phyloP scores from a whole-genome alignment of 2,888 invertebrate species.

The Choreutis nemorana region DNA sequence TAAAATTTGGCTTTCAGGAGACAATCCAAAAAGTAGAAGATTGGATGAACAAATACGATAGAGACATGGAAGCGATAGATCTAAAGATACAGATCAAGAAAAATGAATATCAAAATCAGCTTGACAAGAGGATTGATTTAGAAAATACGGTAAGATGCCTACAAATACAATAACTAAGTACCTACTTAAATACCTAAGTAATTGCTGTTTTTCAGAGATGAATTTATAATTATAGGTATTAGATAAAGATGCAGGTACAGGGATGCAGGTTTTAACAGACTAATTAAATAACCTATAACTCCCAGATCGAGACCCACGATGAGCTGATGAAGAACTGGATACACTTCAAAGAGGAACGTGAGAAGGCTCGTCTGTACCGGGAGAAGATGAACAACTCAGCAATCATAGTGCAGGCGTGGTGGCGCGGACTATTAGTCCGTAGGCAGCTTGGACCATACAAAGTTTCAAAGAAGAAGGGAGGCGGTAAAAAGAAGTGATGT shows the following conservation, averaged over 20 bases:
- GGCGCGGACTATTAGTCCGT: constrained; percentile 49
- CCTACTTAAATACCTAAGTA: no score
- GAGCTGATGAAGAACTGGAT: constrained; percentile 31
- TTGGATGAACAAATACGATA: constrained; percentile 48
- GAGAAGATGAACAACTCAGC: constrained; percentile 40
- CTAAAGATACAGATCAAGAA: constrained; percentile 41
- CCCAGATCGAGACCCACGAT: constrained; percentile 28
- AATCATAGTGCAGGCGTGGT: constrained; percentile 45
- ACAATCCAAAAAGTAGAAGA: constrained; percentile 33
- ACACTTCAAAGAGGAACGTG: constrained; percentile 37
- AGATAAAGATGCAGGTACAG: no score
- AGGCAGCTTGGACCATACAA: constrained; percentile 41
- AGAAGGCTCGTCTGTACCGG: constrained; percentile 26
- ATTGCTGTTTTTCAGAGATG: no score
- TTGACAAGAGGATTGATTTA: constrained; percentile 21
- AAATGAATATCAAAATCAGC: constrained; percentile 27
- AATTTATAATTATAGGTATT: no score
- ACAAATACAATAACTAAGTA: background rate
- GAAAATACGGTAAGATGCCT: constrained; percentile 27
- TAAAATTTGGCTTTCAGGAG: constrained; percentile 25
- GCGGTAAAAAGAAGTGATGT: constrained; percentile 15
- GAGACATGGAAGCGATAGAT: constrained; percentile 39
- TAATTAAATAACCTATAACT: background rate
- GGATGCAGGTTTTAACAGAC: no score
- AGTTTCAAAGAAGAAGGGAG: constrained; percentile 19